Percentiles rank a stretch among this genome's conserved stretches.
These are phyloP conservation scores for Onychorhynchus coronatus DNA, from an alignment of 2,113 vertebrate species.

Conservation along the genomic window DNA sequence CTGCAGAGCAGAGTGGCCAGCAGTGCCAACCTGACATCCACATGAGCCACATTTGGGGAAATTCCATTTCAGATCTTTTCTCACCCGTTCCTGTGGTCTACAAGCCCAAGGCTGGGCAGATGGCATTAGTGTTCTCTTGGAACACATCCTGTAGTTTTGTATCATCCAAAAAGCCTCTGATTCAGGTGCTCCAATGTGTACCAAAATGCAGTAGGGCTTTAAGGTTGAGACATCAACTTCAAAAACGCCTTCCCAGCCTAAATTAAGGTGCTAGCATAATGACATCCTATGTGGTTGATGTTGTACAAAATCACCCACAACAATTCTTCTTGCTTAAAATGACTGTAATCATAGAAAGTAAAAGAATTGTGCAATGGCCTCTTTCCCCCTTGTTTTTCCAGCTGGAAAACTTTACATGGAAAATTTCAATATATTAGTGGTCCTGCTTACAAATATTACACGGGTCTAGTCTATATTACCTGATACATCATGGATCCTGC, in stretches of 20 bases:
- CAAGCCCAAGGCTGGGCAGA: neutral
- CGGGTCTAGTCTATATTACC: neutral
- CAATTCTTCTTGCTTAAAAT: neutral
- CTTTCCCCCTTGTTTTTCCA: neutral
- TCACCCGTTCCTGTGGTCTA: neutral
- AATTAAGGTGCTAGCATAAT: neutral
- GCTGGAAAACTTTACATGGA: neutral
- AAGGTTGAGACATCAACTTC: neutral
- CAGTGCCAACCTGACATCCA: neutral
- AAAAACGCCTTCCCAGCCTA: neutral
- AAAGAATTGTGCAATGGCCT: neutral
- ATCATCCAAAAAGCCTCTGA: neutral
- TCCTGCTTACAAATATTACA: neutral
- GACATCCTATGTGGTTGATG: neutral
- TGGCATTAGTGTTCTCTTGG: neutral
- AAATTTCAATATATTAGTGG: neutral
- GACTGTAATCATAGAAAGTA: neutral
- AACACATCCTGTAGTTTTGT: neutral
- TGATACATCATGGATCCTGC: neutral
- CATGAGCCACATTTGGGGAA: neutral
- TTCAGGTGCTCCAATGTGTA: neutral
- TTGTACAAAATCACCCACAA: neutral
- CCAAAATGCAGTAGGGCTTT: neutral
- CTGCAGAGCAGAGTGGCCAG: fast-evolving
- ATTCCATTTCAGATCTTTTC: neutral